Conservation (phyloP, 2,797 vertebrate genomes). For the Spinibarbus caldwelli region DNA sequence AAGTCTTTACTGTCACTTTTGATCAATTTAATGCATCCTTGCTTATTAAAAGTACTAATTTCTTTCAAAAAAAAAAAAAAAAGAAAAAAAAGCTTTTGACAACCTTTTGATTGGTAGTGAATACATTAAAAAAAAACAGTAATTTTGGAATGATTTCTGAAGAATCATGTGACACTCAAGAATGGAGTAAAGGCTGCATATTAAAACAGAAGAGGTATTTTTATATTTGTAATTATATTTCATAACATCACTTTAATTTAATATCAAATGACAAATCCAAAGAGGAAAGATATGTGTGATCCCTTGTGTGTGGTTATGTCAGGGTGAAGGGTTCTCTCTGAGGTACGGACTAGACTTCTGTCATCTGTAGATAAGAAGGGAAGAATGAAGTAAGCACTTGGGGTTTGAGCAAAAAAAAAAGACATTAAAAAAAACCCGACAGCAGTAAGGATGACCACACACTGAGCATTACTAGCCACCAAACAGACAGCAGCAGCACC, state of each 20-base stretch:
- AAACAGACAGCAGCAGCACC: conserved; percentile 7
- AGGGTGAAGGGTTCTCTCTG: conserved; percentile 29
- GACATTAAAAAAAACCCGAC: conserved; percentile 18
- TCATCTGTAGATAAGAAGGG: conserved; percentile 36
- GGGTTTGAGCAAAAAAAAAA: conserved; percentile 33
- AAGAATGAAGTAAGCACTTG: conserved; percentile 38
- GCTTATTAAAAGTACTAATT: not conserved
- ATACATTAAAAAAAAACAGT: not conserved
- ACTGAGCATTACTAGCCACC: conserved; percentile 30
- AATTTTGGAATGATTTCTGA: not conserved
- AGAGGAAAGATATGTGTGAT: conserved; percentile 12
- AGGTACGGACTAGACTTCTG: conserved; percentile 24
- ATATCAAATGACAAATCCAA: not conserved
- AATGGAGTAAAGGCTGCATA: not conserved
- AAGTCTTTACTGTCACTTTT: not conserved
- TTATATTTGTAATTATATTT: not conserved
- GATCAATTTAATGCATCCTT: not conserved
- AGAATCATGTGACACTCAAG: not conserved
- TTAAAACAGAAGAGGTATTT: not conserved
- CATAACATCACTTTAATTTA: not conserved
- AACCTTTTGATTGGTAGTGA: not conserved
- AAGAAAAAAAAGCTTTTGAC: not conserved
- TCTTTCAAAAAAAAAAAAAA: too few species aligned
- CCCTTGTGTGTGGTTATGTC: conserved; percentile 30
- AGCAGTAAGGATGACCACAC: conserved; percentile 42